Evolutionary conservation across 1,140 invertebrate species (phyloP), one percentile per base, ranked within the genome.

Genomic region (Goniozus legneri): DNA sequence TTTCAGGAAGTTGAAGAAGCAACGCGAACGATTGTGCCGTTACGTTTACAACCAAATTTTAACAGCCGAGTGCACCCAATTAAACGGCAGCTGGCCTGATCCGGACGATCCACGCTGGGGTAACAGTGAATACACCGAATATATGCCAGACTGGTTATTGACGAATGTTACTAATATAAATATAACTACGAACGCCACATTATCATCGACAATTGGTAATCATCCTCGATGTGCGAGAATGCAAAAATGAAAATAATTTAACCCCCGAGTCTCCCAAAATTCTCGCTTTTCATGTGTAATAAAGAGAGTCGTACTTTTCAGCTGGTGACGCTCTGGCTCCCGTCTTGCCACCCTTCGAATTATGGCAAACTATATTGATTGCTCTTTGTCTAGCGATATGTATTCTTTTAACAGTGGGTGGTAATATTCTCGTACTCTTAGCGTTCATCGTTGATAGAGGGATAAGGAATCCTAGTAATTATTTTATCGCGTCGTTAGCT

Each of bases 401-500:
- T 62, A 96, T 95, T 53, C 81, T 97, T 14, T 77, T 97, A 31
- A 98, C 95, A 1, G 86, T 97, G 12, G 86, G 88, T 48, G 97
- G 97, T 27, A 99, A 99, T 71, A 89, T 98, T 35, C 82, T 99
- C 12, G 97, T 99, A 21, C 81, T 99, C 16, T 71, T 98, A 24
- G 92, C 95, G 16, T 99, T 99, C 76, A 89, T 97, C 43, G 89
- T 99, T 18, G 97, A 99, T 71, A 82, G 96, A 45, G 90, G 90
- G 44, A 99, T 99, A 62, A 84, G 97, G 34, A 96, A 99, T 65
- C 97, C 97, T 2, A 97, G 93, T 66, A 99, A 99, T 77, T 99
- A 98, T 78, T 99, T 99, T 77, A 98, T 99, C 41, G 96, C 95
- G 2, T 98, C 95, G 0, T 80, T 99, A 32, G 97, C 97, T 16